Percentiles rank a stretch among this genome's conserved stretches.
Conservation (phyloP, 1,140 invertebrate species). For the Artemia franciscana region DNA sequence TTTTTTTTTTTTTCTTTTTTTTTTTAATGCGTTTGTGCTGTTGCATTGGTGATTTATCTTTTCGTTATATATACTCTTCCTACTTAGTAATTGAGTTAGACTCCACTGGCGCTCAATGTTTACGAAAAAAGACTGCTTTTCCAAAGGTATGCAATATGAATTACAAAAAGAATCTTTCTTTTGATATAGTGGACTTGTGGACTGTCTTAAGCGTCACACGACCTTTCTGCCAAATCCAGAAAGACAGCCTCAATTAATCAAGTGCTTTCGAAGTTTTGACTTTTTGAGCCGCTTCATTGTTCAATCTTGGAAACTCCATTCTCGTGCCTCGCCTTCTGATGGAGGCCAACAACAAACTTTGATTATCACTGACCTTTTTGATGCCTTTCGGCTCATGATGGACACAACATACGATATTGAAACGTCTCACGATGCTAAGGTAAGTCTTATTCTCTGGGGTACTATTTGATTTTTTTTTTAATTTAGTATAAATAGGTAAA, state of each 20-base stretch:
- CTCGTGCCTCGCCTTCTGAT: slow-evolving; percentile 58
- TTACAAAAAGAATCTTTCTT: too few relatives aligned
- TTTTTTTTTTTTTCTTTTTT: too few relatives aligned
- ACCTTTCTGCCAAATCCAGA: slow-evolving; percentile 60
- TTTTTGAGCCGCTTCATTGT: slow-evolving; percentile 91
- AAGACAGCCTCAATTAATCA: slow-evolving; percentile 63
- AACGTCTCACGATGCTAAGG: neutral
- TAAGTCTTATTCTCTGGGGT: too few relatives aligned
- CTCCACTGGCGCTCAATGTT: too few relatives aligned
- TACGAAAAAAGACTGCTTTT: too few relatives aligned
- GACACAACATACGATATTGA: neutral
- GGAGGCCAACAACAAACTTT: slow-evolving; percentile 60
- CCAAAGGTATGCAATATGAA: too few relatives aligned
- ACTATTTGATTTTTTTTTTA: slow-evolving; percentile 11
- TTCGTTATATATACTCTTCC: too few relatives aligned
- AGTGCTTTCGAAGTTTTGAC: slow-evolving; percentile 70
- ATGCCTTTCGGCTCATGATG: slow-evolving; percentile 43
- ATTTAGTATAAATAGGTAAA: slow-evolving; percentile 15
- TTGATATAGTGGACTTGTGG: slow-evolving; percentile 49
- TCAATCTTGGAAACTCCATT: slow-evolving; percentile 66
- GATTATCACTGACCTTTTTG: slow-evolving; percentile 48
- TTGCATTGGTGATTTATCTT: too few relatives aligned
- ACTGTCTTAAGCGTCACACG: slow-evolving; percentile 71
- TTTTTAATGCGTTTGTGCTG: too few relatives aligned
- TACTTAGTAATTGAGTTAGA: too few relatives aligned